Percentiles rank a stretch among this genome's conserved stretches.
Evolutionary conservation across 2,888 invertebrate species (phyloP).

Genomic region (Microdon myrmicae): DNA sequence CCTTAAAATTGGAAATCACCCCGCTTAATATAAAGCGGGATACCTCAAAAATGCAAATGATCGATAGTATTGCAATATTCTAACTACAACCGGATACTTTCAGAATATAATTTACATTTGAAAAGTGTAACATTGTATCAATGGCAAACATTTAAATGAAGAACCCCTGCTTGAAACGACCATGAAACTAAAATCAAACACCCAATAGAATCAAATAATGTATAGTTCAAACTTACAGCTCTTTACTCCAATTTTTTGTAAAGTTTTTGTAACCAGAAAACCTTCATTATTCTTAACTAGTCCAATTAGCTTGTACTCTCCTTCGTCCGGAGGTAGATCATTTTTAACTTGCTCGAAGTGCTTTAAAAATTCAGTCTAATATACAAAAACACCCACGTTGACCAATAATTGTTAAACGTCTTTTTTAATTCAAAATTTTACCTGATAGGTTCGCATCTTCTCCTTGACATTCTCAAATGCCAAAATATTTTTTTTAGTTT

Average conservation of each 20-base stretch:
- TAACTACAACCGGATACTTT: too few relatives aligned
- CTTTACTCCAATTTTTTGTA: constrained; percentile 3
- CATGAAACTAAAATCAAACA: too few relatives aligned
- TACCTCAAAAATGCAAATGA: too few relatives aligned
- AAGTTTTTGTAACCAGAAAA: background rate
- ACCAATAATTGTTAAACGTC: background rate
- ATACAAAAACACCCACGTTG: background rate
- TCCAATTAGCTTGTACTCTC: constrained; percentile 4
- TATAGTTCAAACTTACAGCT: constrained; percentile 28
- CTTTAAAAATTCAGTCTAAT: constrained; percentile 18
- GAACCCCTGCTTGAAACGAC: too few relatives aligned
- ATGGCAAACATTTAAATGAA: too few relatives aligned
- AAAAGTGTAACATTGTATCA: too few relatives aligned
- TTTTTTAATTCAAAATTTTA: background rate
- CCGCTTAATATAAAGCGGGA: too few relatives aligned
- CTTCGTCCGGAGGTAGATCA: constrained; percentile 15
- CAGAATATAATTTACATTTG: too few relatives aligned
- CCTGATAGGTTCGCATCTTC: constrained; percentile 21
- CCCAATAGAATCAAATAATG: too few relatives aligned
- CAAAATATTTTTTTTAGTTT: constrained; percentile 11
- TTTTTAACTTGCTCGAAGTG: constrained; percentile 17
- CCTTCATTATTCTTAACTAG: constrained; percentile 13
- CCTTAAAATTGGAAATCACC: too few relatives aligned
- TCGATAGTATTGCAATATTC: too few relatives aligned
- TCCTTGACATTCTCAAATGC: constrained; percentile 9